These are phyloP conservation scores for Setophaga petechia DNA, from an alignment of 2,113 vertebrate genomes.

Conservation along the genomic window DNA sequence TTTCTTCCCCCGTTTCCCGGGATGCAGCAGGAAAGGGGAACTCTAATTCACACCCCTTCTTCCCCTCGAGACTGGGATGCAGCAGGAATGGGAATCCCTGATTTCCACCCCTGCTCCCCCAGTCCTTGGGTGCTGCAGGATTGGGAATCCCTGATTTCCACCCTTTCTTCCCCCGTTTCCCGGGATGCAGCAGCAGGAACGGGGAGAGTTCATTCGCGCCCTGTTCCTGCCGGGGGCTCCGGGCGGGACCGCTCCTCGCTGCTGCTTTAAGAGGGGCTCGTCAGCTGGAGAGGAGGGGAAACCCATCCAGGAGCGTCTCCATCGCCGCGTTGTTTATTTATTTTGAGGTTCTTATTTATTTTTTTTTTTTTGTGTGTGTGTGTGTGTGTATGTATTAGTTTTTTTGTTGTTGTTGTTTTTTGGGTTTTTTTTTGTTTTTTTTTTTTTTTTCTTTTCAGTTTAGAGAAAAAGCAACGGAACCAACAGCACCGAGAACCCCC, in stretches of 20 bases:
- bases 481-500: not conserved
- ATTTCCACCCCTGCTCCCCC: not conserved
- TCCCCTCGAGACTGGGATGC: too few species aligned
- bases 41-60: accelerated
- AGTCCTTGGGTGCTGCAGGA: not conserved
- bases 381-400: too few species aligned
- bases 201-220: not conserved
- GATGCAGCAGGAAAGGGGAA: not conserved
- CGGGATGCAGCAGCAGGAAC: not conserved
- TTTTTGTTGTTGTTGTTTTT: too few species aligned
- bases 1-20: too few species aligned
- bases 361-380: too few species aligned
- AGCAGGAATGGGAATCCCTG: not conserved
- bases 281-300: not conserved
- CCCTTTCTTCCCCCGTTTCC: not conserved
- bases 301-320: not conserved
- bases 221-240: not conserved
- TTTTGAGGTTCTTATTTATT: not conserved
- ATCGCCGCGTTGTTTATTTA: not conserved
- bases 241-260: not conserved
- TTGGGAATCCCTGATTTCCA: not conserved
- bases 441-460: not conserved
- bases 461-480: not conserved
- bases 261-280: not conserved
- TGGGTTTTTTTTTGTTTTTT: too few species aligned